Conservation (phyloP, 2,888 invertebrate species). For the Malthinus seriepunctatus region DNA sequence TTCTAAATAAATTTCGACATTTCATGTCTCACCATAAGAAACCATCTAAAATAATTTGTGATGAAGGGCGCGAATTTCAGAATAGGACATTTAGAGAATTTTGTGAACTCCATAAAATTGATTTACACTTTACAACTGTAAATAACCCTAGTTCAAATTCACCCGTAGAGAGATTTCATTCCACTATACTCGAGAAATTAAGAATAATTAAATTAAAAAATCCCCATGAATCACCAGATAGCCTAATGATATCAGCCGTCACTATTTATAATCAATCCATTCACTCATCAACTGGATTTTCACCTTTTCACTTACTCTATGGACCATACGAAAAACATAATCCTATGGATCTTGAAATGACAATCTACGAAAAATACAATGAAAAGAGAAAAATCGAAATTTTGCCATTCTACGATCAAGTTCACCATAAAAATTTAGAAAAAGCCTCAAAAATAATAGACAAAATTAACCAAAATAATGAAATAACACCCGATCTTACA, state of each 20-base stretch:
- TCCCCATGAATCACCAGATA: neutral
- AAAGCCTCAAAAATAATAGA: neutral
- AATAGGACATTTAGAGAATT: neutral
- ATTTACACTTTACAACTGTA: neutral
- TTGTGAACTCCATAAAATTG: neutral
- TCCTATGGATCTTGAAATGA: neutral
- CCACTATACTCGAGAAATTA: slow-evolving; percentile 5
- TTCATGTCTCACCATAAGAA: neutral
- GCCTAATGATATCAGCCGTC: neutral
- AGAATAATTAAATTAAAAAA: slow-evolving; percentile 1
- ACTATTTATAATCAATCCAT: neutral
- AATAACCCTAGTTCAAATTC: slow-evolving; percentile 3
- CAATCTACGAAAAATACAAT: slow-evolving; percentile 11
- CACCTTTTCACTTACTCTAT: neutral
- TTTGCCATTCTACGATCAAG: slow-evolving; percentile 3
- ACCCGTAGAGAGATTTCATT: slow-evolving; percentile 6
- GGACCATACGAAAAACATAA: neutral
- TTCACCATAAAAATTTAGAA: neutral
- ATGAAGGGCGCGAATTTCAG: slow-evolving; percentile 2
- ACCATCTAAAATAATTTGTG: slow-evolving; percentile 4
- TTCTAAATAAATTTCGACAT: slow-evolving; percentile 6
- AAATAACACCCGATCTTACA: neutral
- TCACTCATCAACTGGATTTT: neutral
- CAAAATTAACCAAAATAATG: slow-evolving; percentile 13
- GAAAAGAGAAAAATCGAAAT: slow-evolving; percentile 18